phyloP scores from a whole-genome alignment of 2,888 invertebrate species.

The Ametastegia equiseti region DNA sequence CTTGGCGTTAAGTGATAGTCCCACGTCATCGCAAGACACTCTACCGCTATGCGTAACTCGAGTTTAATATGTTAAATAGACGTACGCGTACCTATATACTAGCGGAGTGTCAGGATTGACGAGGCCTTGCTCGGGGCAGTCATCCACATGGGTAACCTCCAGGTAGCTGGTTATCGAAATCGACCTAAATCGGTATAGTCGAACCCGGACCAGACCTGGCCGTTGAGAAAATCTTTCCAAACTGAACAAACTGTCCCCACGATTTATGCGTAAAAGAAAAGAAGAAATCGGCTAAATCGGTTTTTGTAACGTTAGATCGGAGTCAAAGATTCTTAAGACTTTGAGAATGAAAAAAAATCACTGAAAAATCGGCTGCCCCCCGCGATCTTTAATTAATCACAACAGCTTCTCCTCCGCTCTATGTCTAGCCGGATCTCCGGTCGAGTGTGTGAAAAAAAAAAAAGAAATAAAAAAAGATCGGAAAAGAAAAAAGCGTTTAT shows the following conservation, averaged over 20 bases:
- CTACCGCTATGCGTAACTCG: background rate
- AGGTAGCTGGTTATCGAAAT: slow-evolving; percentile 25
- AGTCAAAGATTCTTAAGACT: too few relatives aligned
- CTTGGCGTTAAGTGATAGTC: slow-evolving; percentile 35
- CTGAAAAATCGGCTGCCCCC: too few relatives aligned
- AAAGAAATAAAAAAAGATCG: background rate
- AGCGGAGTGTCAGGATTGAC: slow-evolving; percentile 43
- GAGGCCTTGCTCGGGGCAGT: slow-evolving; percentile 46
- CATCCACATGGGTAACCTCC: slow-evolving; percentile 25
- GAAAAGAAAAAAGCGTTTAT: background rate
- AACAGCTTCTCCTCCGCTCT: background rate
- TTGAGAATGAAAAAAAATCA: too few relatives aligned
- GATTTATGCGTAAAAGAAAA: background rate
- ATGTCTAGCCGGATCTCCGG: slow-evolving; percentile 5
- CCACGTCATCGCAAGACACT: slow-evolving; percentile 19
- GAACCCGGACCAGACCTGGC: background rate
- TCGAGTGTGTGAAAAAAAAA: background rate
- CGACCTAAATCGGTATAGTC: slow-evolving; percentile 26
- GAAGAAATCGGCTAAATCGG: background rate
- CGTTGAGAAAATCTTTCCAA: background rate
- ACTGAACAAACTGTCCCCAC: background rate
- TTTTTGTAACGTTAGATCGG: too few relatives aligned
- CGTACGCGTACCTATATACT: too few relatives aligned
- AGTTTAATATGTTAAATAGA: slow-evolving; percentile 36
- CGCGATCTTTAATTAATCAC: background rate